phyloP scores from a whole-genome alignment of 2,888 invertebrate genomes.

The Tachystola acroxantha region DNA sequence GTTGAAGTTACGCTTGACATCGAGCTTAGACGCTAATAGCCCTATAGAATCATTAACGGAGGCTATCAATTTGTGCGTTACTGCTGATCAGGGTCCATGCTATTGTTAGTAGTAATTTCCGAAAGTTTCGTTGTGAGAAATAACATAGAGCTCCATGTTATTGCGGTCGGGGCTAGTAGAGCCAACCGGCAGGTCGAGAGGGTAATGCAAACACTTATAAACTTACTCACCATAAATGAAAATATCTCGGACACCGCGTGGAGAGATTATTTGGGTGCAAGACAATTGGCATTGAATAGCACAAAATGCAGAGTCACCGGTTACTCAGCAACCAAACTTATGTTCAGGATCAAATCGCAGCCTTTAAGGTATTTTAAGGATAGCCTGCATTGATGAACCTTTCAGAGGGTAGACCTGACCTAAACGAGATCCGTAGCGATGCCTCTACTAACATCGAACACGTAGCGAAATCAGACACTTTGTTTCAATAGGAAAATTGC shows the following conservation, averaged over 20 bases:
- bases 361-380: conserved; percentile 8
- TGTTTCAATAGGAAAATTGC: too few relatives aligned
- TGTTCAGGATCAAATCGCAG: conserved; percentile 22
- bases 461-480: too few relatives aligned
- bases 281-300: conserved; percentile 27
- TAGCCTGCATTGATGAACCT: too few relatives aligned
- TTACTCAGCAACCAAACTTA: conserved; percentile 22
- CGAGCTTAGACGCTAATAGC: conserved; percentile 18
- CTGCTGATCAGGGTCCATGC: conserved; percentile 19
- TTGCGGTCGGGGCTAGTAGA: conserved; percentile 22
- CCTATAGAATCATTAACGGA: conserved; percentile 10
- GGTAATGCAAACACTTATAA: conserved; percentile 19
- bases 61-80: conserved; percentile 12
- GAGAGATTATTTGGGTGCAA: conserved; percentile 24
- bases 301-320: conserved; percentile 21
- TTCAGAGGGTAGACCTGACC: too few relatives aligned
- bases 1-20: conserved; percentile 14
- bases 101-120: conserved; percentile 6
- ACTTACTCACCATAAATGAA: conserved; percentile 24
- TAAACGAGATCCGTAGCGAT: too few relatives aligned
- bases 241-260: conserved; percentile 15
- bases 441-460: too few relatives aligned
- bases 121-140: conserved; percentile 18
- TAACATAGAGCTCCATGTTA: too few relatives aligned
- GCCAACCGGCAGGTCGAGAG: conserved; percentile 29